Conservation (phyloP, 2,113 vertebrate genomes). For the Struthio camelus region DNA sequence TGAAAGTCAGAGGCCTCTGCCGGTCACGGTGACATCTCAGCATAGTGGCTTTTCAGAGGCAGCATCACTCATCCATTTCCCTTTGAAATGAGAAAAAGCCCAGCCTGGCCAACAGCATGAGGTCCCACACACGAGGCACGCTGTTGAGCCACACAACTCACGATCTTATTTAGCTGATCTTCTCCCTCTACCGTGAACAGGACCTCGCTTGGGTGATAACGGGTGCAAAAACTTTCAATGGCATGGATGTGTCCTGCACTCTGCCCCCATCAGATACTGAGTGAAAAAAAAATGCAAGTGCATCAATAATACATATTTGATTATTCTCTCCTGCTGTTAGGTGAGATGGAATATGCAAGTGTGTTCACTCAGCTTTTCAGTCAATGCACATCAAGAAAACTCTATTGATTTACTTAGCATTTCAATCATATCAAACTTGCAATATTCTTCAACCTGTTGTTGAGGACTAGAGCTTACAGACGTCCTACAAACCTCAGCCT, state of each 20-base stretch:
- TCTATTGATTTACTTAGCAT: neutral
- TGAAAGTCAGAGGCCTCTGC: neutral
- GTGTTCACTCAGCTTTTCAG: neutral
- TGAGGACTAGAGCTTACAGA: neutral
- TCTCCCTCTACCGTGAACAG: neutral
- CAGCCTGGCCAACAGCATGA: neutral
- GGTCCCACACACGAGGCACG: neutral
- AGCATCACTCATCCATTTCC: neutral
- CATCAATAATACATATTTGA: neutral
- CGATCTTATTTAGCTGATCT: neutral
- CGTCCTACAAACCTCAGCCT: neutral
- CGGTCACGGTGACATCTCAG: neutral
- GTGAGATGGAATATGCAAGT: fast-evolving
- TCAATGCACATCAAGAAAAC: neutral
- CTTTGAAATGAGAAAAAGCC: neutral
- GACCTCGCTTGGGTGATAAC: neutral
- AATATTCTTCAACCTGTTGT: neutral
- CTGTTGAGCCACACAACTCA: neutral
- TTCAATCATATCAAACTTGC: neutral
- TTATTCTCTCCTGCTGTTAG: neutral
- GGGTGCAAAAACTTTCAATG: neutral
- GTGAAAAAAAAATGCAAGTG: neutral
- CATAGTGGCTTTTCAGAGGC: neutral
- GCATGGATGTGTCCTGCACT: neutral
- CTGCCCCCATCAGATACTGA: neutral